Percentiles rank a stretch among this genome's conserved stretches.
phyloP scores from a whole-genome alignment of 2,113 vertebrate species.

The Orientallactaga bullata region DNA sequence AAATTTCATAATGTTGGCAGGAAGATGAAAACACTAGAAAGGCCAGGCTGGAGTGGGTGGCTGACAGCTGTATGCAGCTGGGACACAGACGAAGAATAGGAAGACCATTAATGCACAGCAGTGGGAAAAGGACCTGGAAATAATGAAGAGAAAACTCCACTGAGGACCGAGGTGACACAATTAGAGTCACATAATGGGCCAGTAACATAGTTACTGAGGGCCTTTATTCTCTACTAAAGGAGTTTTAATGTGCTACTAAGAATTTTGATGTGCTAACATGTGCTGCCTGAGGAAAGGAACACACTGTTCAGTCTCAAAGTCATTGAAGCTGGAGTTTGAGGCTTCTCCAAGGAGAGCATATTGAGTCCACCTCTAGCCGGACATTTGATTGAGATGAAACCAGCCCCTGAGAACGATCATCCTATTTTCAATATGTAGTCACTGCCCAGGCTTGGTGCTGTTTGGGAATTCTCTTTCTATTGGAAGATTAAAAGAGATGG shows the following conservation, averaged over 20 bases:
- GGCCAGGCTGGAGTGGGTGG: constrained; percentile 77
- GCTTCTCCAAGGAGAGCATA: constrained; percentile 50
- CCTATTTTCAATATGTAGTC: not conserved
- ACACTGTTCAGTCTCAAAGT: constrained; percentile 52
- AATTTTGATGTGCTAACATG: constrained; percentile 63
- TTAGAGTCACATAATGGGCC: constrained; percentile 55
- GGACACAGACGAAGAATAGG: constrained; percentile 66
- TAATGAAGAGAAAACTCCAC: constrained; percentile 67
- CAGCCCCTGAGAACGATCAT: constrained; percentile 27
- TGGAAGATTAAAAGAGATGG: constrained; percentile 68
- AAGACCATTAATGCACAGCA: constrained; percentile 40
- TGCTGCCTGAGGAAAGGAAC: constrained; percentile 64
- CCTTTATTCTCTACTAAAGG: constrained; percentile 49
- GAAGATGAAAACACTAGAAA: constrained; percentile 79
- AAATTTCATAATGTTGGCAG: constrained; percentile 80
- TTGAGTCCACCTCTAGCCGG: constrained; percentile 61
- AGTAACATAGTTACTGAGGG: constrained; percentile 19
- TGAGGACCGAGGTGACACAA: constrained; percentile 64
- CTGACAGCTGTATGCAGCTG: constrained; percentile 81
- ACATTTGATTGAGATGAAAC: constrained; percentile 42
- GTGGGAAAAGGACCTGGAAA: constrained; percentile 61
- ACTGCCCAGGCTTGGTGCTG: constrained; percentile 33
- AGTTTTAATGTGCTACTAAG: constrained; percentile 70
- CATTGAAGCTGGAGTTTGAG: constrained; percentile 46
- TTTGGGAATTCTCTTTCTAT: constrained; percentile 78